phyloP scores from a whole-genome alignment of 2,888 invertebrate species.

The Drosophila neoperkinsi region DNA sequence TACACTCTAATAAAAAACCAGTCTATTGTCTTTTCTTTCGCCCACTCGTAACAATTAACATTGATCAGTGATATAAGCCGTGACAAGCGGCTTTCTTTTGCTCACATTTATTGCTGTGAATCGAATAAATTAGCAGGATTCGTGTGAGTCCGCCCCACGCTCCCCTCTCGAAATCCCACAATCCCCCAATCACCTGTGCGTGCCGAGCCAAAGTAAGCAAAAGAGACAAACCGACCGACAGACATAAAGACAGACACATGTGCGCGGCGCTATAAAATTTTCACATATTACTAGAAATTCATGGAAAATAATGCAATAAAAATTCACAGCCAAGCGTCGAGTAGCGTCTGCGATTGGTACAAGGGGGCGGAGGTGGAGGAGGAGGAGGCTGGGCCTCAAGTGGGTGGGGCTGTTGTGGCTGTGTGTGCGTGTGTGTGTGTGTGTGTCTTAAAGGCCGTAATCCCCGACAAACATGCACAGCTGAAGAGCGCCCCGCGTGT shows the following conservation, averaged over 20 bases:
- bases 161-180: conserved; percentile 12
- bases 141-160: not conserved
- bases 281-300: conserved; percentile 82
- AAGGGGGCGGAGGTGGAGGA: not conserved
- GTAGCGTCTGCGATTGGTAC: conserved; percentile 23
- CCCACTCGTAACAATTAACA: conserved; percentile 47
- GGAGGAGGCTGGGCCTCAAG: not conserved
- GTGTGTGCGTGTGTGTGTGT: not conserved
- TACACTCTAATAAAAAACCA: not conserved
- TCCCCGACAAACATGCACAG: conserved; percentile 31
- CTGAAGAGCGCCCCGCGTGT: conserved; percentile 28
- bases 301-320: conserved; percentile 84
- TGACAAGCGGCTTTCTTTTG: conserved; percentile 8
- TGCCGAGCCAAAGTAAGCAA: conserved; percentile 22
- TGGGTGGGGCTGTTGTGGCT: not conserved
- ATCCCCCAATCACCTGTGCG: conserved; percentile 48
- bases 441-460: conserved; percentile 57
- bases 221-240: not conserved
- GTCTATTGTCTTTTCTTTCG: not conserved
- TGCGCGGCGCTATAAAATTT: conserved; percentile 68
- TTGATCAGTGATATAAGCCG: conserved; percentile 40
- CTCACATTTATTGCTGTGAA: conserved; percentile 38
- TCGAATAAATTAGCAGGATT: conserved; percentile 62
- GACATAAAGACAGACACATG: conserved; percentile 10
- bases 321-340: conserved; percentile 78